Percentiles rank a stretch among this genome's conserved stretches.
These are phyloP conservation scores for Colletes collaris DNA, from an alignment of 2,888 invertebrate genomes.

Conservation along the genomic window DNA sequence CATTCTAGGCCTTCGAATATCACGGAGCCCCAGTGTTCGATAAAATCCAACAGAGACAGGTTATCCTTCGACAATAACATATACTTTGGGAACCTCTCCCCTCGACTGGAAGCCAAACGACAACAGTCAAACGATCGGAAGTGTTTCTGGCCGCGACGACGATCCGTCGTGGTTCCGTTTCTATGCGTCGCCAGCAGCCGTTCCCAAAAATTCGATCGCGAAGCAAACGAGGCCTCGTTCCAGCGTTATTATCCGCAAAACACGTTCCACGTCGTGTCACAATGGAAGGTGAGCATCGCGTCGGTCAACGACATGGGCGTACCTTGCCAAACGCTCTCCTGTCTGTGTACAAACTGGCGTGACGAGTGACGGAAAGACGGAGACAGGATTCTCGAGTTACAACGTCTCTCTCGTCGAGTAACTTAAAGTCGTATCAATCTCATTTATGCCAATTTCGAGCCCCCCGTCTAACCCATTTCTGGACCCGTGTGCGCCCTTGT, in stretches of 20 bases:
- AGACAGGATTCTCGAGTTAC: slow-evolving; percentile 41
- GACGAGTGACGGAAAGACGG: slow-evolving; percentile 69
- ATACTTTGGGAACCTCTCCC: no score
- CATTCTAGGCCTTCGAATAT: no score
- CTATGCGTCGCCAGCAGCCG: neutral
- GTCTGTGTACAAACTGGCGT: slow-evolving; percentile 72
- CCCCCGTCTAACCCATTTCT: slow-evolving; percentile 54
- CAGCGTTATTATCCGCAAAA: slow-evolving; percentile 63
- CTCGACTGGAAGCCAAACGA: no score
- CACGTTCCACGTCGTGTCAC: slow-evolving; percentile 60
- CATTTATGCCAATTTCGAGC: slow-evolving; percentile 81
- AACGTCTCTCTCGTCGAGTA: slow-evolving; percentile 66
- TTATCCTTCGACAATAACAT: no score
- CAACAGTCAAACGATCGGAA: neutral
- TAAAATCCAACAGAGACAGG: no score
- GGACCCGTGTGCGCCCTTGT: slow-evolving; percentile 39
- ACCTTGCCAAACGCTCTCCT: slow-evolving; percentile 46
- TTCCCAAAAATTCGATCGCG: slow-evolving; percentile 19
- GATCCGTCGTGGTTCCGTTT: neutral
- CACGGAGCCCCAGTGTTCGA: no score
- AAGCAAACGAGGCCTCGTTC: slow-evolving; percentile 27
- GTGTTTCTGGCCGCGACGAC: no score
- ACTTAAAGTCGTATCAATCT: slow-evolving; percentile 83
- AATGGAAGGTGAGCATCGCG: slow-evolving; percentile 63
- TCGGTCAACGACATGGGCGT: slow-evolving; percentile 61